Conservation (phyloP, 92 coral and sea anemone species). For the Scolanthus callimorphus region DNA sequence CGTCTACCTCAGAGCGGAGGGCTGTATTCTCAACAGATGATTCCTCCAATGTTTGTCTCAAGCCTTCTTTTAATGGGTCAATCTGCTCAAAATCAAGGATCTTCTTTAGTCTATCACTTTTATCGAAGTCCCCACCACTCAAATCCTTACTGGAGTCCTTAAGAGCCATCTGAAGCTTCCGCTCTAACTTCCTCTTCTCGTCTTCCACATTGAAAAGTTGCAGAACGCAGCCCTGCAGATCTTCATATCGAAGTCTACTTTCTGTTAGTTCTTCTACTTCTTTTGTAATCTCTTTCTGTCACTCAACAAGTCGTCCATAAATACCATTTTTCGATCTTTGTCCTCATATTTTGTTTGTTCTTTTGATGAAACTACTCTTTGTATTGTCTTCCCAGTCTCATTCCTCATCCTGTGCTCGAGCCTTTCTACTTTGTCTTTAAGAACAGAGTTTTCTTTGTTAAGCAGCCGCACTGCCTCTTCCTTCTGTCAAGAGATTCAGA, state of each 20-base stretch:
- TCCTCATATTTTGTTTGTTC: background rate
- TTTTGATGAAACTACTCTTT: background rate
- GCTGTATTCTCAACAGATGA: slow-evolving; percentile 44
- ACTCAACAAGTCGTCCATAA: slow-evolving; percentile 13
- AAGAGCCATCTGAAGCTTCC: slow-evolving; percentile 24
- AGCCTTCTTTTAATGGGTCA: background rate
- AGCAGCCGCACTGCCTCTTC: slow-evolving; percentile 20
- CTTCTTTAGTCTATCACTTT: too few species aligned
- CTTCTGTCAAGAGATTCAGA: slow-evolving; percentile 26
- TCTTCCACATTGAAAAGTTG: slow-evolving; percentile 77
- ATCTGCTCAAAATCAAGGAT: background rate
- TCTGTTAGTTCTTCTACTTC: slow-evolving; percentile 55
- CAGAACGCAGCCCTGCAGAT: slow-evolving; percentile 63
- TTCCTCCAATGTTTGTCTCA: slow-evolving; percentile 10
- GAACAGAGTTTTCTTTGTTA: slow-evolving; percentile 15
- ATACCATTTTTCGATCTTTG: background rate
- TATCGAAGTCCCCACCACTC: background rate
- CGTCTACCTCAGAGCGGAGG: slow-evolving; percentile 47
- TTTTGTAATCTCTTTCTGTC: slow-evolving; percentile 68
- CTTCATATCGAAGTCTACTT: slow-evolving; percentile 67
- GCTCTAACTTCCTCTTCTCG: slow-evolving; percentile 49
- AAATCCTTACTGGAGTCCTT: too few species aligned
- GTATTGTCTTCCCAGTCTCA: background rate
- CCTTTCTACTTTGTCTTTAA: slow-evolving; percentile 12
- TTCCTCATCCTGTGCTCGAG: slow-evolving; percentile 8